Evolutionary conservation across 2,797 vertebrate species (phyloP).

Genomic region (Sebastiscus tertius): DNA sequence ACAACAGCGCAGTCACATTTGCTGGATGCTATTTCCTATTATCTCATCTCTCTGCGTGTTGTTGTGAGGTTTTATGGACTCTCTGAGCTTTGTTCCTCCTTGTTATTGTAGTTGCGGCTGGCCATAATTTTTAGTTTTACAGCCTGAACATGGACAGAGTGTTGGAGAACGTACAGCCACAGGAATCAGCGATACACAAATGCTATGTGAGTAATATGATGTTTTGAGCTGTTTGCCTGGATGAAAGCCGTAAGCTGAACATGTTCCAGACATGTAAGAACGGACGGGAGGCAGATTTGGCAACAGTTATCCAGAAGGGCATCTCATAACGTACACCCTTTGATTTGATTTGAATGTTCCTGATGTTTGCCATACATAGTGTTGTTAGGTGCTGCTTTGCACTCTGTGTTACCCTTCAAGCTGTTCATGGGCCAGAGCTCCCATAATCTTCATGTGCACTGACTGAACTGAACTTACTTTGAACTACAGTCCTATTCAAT

Average conservation of each 20-base stretch:
- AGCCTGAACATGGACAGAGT: background rate
- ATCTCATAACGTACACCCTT: background rate
- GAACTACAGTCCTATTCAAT: background rate
- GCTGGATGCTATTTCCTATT: background rate
- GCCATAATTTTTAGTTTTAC: background rate
- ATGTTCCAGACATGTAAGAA: constrained; percentile 33
- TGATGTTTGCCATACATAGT: constrained; percentile 34
- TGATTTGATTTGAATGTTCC: constrained; percentile 44
- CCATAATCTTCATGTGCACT: background rate
- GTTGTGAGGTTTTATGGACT: background rate
- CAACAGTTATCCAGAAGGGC: constrained; percentile 22
- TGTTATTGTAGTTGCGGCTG: constrained; percentile 8
- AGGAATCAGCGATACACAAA: background rate
- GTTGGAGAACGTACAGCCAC: background rate
- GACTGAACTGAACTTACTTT: background rate
- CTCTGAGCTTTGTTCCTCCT: background rate
- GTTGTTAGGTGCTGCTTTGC: background rate
- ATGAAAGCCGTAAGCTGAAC: constrained; percentile 23
- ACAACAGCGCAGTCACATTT: constrained; percentile 2
- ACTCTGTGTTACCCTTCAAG: background rate
- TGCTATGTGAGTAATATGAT: background rate
- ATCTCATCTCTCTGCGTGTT: background rate
- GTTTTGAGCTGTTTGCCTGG: constrained; percentile 25
- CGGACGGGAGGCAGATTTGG: constrained; percentile 11
- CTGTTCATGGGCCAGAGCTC: background rate